These are phyloP conservation scores for Danaus melanippus DNA, from an alignment of 1,140 invertebrate species.

Conservation along the genomic window DNA sequence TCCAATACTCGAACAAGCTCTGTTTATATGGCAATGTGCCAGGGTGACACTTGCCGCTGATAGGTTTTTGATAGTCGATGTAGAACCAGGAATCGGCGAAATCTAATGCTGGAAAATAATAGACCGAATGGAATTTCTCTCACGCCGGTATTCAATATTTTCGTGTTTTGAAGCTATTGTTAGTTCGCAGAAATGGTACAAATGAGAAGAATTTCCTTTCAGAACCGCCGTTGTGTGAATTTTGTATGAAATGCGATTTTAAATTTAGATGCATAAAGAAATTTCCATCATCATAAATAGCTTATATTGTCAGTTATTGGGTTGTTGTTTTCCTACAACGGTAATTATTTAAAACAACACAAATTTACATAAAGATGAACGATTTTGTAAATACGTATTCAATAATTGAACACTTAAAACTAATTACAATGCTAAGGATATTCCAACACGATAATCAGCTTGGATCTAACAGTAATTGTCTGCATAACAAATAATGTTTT, in stretches of 20 bases:
- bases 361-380: no score
- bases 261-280: no score
- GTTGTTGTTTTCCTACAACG: no score
- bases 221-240: no score
- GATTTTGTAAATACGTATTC: no score
- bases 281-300: no score
- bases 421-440: constrained; percentile 11
- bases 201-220: no score
- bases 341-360: no score
- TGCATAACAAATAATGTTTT: constrained; percentile 59
- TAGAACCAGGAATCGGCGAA: constrained; percentile 10
- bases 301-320: no score
- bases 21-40: constrained; percentile 14
- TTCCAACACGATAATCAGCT: constrained; percentile 38
- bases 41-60: constrained; percentile 14
- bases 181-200: no score
- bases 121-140: constrained; percentile 10
- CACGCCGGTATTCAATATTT: neutral
- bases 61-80: constrained; percentile 15
- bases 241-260: no score
- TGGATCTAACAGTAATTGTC: constrained; percentile 50
- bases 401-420: neutral
- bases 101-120: constrained; percentile 3
- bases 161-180: no score
- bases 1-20: neutral